Conservation (phyloP, 2,113 vertebrate species). For the Clarias gariepinus region DNA sequence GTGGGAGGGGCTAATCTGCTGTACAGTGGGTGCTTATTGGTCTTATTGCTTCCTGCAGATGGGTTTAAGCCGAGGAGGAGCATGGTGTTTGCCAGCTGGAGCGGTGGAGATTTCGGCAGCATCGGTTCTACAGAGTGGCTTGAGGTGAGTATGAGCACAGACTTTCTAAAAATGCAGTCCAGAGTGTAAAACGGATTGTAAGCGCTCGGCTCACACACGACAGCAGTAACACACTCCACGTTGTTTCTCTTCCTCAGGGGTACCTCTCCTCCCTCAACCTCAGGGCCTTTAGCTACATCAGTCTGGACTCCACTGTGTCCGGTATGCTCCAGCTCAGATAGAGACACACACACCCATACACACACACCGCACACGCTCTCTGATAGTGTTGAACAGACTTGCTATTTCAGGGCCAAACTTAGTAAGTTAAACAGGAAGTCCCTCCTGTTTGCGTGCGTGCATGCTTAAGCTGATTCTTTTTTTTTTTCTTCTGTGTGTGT, state of each 20-base stretch:
- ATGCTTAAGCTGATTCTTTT: background rate
- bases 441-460: background rate
- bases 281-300: constrained; percentile 26
- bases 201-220: background rate
- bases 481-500: background rate
- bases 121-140: constrained; percentile 93
- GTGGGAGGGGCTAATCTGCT: background rate
- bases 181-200: rapidly evolving
- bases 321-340: constrained; percentile 68
- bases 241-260: constrained; percentile 16
- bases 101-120: constrained; percentile 86
- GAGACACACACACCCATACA: background rate
- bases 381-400: background rate
- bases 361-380: background rate
- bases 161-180: background rate
- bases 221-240: background rate
- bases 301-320: constrained; percentile 47
- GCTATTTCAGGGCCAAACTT: no score
- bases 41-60: background rate
- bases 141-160: constrained; percentile 75
- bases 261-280: constrained; percentile 31
- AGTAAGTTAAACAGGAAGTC: background rate
- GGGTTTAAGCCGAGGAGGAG: constrained; percentile 70
- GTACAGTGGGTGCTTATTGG: background rate
- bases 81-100: constrained; percentile 94